Evolutionary conservation across 2,113 vertebrate species (phyloP).

Genomic region (Myocastor coypus): DNA sequence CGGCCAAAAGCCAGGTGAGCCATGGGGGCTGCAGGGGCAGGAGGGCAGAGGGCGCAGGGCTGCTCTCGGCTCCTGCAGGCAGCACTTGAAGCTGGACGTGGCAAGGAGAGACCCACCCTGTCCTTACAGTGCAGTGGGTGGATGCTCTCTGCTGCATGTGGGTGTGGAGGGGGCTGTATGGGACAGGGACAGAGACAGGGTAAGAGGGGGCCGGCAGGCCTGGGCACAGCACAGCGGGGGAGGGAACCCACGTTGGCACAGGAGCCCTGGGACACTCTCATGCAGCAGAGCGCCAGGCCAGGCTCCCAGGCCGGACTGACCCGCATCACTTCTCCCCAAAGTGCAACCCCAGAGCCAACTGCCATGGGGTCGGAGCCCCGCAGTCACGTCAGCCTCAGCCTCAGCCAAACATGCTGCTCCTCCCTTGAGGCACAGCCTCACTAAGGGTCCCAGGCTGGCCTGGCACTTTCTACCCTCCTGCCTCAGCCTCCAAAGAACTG

Average conservation of each 20-base stretch:
- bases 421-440: background rate
- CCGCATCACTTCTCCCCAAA: background rate
- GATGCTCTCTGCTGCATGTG: background rate
- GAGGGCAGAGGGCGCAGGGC: background rate
- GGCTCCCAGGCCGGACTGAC: background rate
- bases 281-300: background rate
- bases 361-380: background rate
- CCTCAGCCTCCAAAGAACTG: background rate
- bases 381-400: background rate
- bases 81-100: too few species aligned
- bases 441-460: background rate
- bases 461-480: background rate
- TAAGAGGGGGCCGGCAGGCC: background rate
- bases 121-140: background rate
- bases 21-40: background rate
- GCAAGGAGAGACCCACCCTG: background rate
- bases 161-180: background rate
- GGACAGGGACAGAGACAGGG: background rate
- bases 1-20: conserved; percentile 91
- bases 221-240: background rate
- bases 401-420: background rate
- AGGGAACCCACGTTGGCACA: background rate
- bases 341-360: background rate
- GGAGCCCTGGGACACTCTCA: background rate
- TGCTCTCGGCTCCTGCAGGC: background rate